Conservation (phyloP, 2,797 vertebrate genomes). For the Characodon lateralis region DNA sequence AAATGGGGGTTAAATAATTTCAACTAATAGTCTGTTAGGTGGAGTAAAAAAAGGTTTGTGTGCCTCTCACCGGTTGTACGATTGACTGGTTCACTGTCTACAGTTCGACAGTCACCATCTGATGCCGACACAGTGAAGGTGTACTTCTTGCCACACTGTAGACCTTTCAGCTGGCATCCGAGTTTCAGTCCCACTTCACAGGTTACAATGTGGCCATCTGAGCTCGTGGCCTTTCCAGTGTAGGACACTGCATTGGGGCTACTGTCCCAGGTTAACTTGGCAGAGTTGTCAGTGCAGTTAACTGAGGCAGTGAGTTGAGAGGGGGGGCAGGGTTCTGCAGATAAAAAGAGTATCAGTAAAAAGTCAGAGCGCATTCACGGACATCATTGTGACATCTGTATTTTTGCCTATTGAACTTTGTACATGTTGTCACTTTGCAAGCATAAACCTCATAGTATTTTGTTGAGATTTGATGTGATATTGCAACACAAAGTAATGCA, state of each 20-base stretch:
- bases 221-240: constrained; percentile 63
- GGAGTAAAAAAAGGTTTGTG: not conserved
- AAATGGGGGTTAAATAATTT: not conserved
- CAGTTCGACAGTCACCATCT: constrained; percentile 72
- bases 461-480: not conserved
- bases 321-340: constrained; percentile 80
- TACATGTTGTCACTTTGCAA: not conserved
- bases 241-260: constrained; percentile 75
- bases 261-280: constrained; percentile 66
- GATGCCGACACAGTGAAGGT: constrained; percentile 72
- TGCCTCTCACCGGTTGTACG: constrained; percentile 71
- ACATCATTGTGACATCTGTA: not conserved
- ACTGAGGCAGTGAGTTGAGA: constrained; percentile 55
- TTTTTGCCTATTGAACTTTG: not conserved
- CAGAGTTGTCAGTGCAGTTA: constrained; percentile 66
- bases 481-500: not conserved
- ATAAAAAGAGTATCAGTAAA: not conserved
- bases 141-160: constrained; percentile 78
- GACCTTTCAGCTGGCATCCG: constrained; percentile 59
- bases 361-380: not conserved
- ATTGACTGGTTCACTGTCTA: constrained; percentile 59
- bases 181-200: constrained; percentile 45
- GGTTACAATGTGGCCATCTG: constrained; percentile 60
- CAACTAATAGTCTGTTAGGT: not conserved
- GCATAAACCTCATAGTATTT: not conserved